Evolutionary conservation across 2,113 vertebrate species (phyloP).

Genomic region (Myiozetetes cayanensis): DNA sequence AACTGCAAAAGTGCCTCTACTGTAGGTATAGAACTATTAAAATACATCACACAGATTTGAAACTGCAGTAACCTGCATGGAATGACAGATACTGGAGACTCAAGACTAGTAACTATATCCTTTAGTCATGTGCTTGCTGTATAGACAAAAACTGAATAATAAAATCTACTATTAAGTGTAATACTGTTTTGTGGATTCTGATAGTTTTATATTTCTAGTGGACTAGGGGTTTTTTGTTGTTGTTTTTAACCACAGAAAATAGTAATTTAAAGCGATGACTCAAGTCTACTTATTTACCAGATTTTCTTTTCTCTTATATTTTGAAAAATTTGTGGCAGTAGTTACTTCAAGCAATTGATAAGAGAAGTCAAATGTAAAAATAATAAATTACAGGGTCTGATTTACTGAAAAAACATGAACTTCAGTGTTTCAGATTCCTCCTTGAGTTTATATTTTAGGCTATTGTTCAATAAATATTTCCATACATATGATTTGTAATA

Average conservation of each 20-base stretch:
- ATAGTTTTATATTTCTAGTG: not conserved
- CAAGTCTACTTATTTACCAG: not conserved
- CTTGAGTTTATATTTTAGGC: not conserved
- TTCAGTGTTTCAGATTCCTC: not conserved
- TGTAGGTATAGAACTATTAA: not conserved
- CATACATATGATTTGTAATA: not conserved
- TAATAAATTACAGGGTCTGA: not conserved
- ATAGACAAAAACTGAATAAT: not conserved
- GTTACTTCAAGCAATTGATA: not conserved
- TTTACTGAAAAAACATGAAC: not conserved
- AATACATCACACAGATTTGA: not conserved
- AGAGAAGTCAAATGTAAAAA: not conserved
- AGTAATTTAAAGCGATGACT: not conserved
- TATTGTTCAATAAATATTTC: not conserved
- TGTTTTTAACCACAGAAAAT: not conserved
- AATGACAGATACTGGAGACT: not conserved
- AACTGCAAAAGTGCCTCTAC: not conserved
- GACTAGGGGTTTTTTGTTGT: fast-evolving
- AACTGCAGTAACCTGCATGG: not conserved
- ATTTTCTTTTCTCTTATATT: not conserved
- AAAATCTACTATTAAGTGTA: not conserved
- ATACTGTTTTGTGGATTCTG: not conserved
- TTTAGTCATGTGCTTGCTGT: not conserved
- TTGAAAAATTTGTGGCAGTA: not conserved
- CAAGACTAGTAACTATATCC: not conserved